Conservation (phyloP, 2,888 invertebrate species). For the Serripes groenlandicus region DNA sequence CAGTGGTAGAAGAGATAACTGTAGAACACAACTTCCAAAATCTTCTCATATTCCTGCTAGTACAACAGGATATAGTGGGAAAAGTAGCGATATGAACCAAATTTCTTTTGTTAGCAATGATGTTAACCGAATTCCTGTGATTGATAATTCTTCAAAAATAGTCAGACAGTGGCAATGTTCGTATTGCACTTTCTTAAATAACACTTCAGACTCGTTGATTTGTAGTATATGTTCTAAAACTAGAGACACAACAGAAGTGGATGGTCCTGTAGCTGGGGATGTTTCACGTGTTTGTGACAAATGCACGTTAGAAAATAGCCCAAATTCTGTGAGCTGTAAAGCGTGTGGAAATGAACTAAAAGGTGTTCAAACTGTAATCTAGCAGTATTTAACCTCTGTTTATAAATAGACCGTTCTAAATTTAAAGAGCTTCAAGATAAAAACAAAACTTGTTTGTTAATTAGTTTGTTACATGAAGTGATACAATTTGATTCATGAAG, state of each 20-base stretch:
- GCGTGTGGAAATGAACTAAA: slow-evolving; percentile 58
- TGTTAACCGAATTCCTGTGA: background rate
- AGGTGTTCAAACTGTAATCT: slow-evolving; percentile 57
- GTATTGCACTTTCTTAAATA: slow-evolving; percentile 65
- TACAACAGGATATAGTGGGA: background rate
- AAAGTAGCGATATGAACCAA: background rate
- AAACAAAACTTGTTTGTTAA: no score
- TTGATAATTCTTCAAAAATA: background rate
- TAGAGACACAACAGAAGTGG: slow-evolving; percentile 51
- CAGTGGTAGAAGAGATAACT: background rate
- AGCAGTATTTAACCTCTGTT: slow-evolving; percentile 1
- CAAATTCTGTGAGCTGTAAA: slow-evolving; percentile 39
- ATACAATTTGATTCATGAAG: no score
- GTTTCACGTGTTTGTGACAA: slow-evolving; percentile 55
- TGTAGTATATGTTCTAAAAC: slow-evolving; percentile 69
- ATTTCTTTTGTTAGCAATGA: background rate
- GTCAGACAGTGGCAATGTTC: slow-evolving; percentile 53
- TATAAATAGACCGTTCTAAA: no score
- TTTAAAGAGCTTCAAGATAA: no score
- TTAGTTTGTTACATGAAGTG: no score
- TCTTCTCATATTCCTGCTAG: background rate
- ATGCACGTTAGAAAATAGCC: slow-evolving; percentile 67
- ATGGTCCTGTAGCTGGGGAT: slow-evolving; percentile 50
- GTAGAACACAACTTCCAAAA: background rate
- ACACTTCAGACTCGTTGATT: background rate